Percentiles rank a stretch among this genome's conserved stretches.
These are phyloP conservation scores for Acromyrmex heyeri DNA, from an alignment of 1,140 invertebrate genomes.

Conservation along the genomic window DNA sequence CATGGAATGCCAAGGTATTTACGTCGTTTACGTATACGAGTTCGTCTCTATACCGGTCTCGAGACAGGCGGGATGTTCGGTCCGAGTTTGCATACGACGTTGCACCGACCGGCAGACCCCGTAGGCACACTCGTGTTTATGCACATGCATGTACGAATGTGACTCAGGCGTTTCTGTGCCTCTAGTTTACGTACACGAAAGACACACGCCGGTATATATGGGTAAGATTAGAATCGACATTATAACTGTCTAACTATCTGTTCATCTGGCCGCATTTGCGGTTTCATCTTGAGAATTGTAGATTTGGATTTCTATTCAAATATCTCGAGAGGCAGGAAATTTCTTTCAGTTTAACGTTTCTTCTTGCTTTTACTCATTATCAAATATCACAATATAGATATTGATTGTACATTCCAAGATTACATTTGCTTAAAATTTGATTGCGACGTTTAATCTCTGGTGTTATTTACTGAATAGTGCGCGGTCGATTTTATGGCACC, in stretches of 20 bases:
- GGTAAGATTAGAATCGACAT: constrained; percentile 37
- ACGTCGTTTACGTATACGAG: constrained; percentile 42
- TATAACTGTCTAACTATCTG: not conserved
- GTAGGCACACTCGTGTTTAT: not conserved
- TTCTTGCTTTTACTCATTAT: not conserved
- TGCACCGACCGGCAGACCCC: not conserved
- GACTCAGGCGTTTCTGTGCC: not conserved
- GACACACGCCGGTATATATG: not conserved
- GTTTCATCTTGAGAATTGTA: constrained; percentile 14
- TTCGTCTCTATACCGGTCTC: constrained; percentile 15
- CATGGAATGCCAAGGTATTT: constrained; percentile 56
- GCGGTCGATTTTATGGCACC: not conserved
- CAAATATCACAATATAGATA: not conserved
- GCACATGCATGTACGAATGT: not conserved
- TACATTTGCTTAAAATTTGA: not conserved
- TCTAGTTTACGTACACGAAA: constrained; percentile 26
- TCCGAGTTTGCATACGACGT: constrained; percentile 8
- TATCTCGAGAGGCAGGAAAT: not conserved
- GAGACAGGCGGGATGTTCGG: constrained; percentile 41
- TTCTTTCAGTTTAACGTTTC: not conserved
- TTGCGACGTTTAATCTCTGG: not conserved
- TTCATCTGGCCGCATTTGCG: not conserved
- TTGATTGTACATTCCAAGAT: not conserved
- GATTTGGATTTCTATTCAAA: not conserved
- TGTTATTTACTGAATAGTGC: not conserved